Percentiles rank a stretch among this genome's conserved stretches.
Evolutionary conservation across 2,113 vertebrate genomes (phyloP).

Genomic region (Corythoichthys haematopterus): DNA sequence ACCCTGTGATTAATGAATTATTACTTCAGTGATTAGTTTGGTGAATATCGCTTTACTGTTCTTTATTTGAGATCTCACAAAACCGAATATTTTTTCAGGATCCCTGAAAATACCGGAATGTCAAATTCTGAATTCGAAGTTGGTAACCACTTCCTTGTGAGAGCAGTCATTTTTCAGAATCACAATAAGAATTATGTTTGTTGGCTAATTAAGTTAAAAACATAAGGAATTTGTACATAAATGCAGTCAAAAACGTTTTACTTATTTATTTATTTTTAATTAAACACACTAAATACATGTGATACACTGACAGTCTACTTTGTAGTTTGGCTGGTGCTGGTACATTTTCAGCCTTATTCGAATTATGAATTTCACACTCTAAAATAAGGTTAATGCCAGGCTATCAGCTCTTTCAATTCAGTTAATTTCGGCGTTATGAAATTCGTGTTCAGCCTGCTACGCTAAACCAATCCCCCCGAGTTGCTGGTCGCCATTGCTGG

Average conservation of each 20-base stretch:
- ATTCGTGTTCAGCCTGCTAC: background rate
- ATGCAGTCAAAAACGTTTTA: too few species aligned
- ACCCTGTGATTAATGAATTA: background rate
- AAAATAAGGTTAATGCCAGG: background rate
- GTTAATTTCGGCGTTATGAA: background rate
- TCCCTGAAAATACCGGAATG: background rate
- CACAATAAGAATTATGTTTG: too few species aligned
- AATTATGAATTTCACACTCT: background rate
- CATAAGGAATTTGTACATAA: too few species aligned
- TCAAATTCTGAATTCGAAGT: background rate
- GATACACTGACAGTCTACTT: too few species aligned
- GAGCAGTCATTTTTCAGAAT: background rate
- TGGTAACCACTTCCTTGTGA: background rate
- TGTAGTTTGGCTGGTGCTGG: too few species aligned
- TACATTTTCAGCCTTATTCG: background rate
- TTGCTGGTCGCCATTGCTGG: constrained; percentile 47
- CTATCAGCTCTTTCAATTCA: background rate
- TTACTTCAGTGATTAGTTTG: background rate
- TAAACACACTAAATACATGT: too few species aligned
- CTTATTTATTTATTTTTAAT: too few species aligned
- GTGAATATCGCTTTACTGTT: background rate
- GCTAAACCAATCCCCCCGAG: constrained; percentile 5
- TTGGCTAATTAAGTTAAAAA: too few species aligned
- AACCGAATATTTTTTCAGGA: background rate
- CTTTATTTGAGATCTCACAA: background rate